phyloP scores from a whole-genome alignment of 2,113 vertebrate genomes.

The Edolisoma coerulescens region DNA sequence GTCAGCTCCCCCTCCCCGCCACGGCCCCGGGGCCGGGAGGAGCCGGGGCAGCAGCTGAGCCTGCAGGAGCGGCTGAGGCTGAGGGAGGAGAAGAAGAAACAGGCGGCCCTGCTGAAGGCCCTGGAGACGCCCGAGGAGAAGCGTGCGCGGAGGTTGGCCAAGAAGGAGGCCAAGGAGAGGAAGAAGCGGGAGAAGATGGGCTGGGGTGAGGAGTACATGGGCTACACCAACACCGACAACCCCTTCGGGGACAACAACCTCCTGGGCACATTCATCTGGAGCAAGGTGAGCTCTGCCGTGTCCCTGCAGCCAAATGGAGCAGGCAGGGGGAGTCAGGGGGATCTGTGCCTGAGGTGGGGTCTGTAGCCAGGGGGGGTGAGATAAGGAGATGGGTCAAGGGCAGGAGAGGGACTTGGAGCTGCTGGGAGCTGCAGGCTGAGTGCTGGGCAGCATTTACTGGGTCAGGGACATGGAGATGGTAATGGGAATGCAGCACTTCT shows the following conservation, averaged over 20 bases:
- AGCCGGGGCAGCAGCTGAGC: slow-evolving; percentile 56
- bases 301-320: fast-evolving
- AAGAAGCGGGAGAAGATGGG: slow-evolving; percentile 98
- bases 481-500: fast-evolving
- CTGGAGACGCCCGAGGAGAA: slow-evolving; percentile 96
- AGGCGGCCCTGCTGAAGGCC: slow-evolving; percentile 90
- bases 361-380: fast-evolving
- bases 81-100: slow-evolving; percentile 75
- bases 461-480: not conserved
- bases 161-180: slow-evolving; percentile 96
- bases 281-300: slow-evolving; percentile 77
- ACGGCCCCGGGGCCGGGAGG: not conserved
- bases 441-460: not conserved
- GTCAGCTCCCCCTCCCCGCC: slow-evolving; percentile 48
- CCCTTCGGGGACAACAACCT: slow-evolving; percentile 98
- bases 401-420: not conserved
- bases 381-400: not conserved
- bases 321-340: no score
- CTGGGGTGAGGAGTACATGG: slow-evolving; percentile 99
- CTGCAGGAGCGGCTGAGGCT: slow-evolving; percentile 70
- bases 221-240: slow-evolving; percentile 97
- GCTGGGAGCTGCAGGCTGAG: not conserved
- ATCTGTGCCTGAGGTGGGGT: not conserved
- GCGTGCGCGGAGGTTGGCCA: slow-evolving; percentile 87
- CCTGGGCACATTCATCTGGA: slow-evolving; percentile 96